Base-by-base conservation (phyloP, 37 sponge, comb jelly and placozoan species). In the Agelas oroides region DNA sequence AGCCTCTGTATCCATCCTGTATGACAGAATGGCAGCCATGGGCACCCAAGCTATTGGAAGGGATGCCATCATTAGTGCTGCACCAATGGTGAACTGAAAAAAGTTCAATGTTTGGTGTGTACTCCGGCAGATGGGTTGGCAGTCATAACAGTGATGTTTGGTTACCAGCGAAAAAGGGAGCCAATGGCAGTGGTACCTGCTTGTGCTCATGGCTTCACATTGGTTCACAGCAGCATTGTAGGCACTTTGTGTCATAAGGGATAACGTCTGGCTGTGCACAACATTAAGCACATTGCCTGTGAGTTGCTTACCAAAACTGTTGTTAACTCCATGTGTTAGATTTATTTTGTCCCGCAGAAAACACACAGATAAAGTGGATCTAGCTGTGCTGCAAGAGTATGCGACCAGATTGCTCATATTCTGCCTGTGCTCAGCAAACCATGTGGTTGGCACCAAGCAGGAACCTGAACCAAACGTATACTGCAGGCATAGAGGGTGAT, bases 1-100 rank as follows among this genome's bases (percentile, higher is more conserved):
- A 25, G 46, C 57, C 57, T 30, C 59, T 20, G 18, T 46, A 5
- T 5, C 2, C 5, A 81, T 71, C 31, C 68, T 70, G 15, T 81
- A 59, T 31, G 82, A 81, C 6, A 81, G 16, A 5, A 81, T 15
- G 35, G 70, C 57, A 25, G 82, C 55, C 31, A 81, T 34, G 18
- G 82, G 71, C 19, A 81, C 60, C 71, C 82, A 53, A 19, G 71
- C 82, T 68, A 81, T 39, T n/a, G 82, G 82, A 53, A 81, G 55
- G 1, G 82, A 69, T 11, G 57, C 40, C 71, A 81, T 25, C 38
- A 81, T 39, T 14, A 81, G 37, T 33, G 82, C 82, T 21, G 82
- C 71, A 35, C 71, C 82, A 24, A 81, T 57, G 33, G 39, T 34
- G 55, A 81, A 81, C 71, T 81, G 82, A 12, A 36, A 5, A 46